Evolutionary conservation across 2,797 vertebrate genomes (phyloP).

Genomic region (Pseudochaenichthys georgianus): DNA sequence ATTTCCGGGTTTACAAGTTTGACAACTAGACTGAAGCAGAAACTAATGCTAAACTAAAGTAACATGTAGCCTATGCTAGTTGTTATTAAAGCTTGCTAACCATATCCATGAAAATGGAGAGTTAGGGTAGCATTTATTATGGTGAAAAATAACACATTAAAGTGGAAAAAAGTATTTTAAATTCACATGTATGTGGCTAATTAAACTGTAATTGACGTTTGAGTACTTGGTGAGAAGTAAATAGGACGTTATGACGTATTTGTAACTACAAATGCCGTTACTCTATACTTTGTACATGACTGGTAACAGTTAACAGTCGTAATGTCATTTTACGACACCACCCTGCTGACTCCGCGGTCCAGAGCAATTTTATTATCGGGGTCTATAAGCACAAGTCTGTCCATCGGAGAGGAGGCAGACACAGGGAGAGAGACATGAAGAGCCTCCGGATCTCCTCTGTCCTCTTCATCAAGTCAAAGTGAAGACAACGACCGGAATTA

Average conservation of each 20-base stretch:
- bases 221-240: not conserved
- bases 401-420: slow-evolving; percentile 39
- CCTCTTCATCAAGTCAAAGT: slow-evolving; percentile 35
- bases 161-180: not conserved
- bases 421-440: not conserved
- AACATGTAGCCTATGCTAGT: too few relatives aligned
- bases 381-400: slow-evolving; percentile 29
- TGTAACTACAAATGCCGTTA: not conserved
- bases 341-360: slow-evolving; percentile 65
- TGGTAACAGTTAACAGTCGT: not conserved
- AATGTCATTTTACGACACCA: slow-evolving; percentile 32
- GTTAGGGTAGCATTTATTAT: too few relatives aligned
- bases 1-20: too few relatives aligned
- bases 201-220: not conserved
- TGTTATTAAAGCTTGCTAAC: too few relatives aligned
- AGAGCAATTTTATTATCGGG: slow-evolving; percentile 50
- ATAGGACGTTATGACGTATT: not conserved
- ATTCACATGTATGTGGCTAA: not conserved
- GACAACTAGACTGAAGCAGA: too few relatives aligned
- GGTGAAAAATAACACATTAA: fast-evolving
- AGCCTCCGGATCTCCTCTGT: slow-evolving; percentile 31
- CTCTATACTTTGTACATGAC: not conserved
- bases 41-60: too few relatives aligned
- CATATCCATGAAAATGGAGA: too few relatives aligned
- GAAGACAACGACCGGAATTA: slow-evolving; percentile 30